Evolutionary conservation across 2,888 invertebrate genomes (phyloP).

Genomic region (Pandemis cinnamomeana): DNA sequence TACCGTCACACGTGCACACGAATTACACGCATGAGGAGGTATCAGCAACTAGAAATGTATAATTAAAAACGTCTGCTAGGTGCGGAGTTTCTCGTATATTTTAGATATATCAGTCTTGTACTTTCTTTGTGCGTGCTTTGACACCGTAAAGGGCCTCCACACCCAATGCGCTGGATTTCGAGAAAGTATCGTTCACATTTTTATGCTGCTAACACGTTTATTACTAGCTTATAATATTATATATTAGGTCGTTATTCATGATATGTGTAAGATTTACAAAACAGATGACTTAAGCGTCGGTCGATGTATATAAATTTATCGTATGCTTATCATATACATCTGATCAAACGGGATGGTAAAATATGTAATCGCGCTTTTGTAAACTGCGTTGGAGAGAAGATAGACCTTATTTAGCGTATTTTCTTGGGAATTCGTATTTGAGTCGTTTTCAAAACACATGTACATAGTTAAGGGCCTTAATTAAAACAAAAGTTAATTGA

Average conservation of each 20-base stretch:
- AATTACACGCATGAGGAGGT: constrained; percentile 13
- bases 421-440: neutral
- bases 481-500: no score
- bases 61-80: constrained; percentile 28
- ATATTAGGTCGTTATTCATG: no score
- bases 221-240: neutral
- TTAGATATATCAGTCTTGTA: neutral
- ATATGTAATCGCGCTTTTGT: neutral
- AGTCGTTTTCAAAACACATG: no score
- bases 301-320: neutral
- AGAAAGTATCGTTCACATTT: constrained; percentile 12
- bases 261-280: neutral
- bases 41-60: constrained; percentile 13
- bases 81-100: no score
- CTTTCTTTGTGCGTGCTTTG: constrained; percentile 14
- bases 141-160: constrained; percentile 19
- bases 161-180: constrained; percentile 11
- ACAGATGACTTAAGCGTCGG: neutral
- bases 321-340: neutral
- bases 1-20: constrained; percentile 7
- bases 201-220: neutral
- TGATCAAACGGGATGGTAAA: neutral
- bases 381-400: neutral
- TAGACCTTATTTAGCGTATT: neutral
- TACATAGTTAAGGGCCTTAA: no score